Evolutionary conservation across 2,888 invertebrate species (phyloP).

Genomic region (Pyrrhosoma nymphula): DNA sequence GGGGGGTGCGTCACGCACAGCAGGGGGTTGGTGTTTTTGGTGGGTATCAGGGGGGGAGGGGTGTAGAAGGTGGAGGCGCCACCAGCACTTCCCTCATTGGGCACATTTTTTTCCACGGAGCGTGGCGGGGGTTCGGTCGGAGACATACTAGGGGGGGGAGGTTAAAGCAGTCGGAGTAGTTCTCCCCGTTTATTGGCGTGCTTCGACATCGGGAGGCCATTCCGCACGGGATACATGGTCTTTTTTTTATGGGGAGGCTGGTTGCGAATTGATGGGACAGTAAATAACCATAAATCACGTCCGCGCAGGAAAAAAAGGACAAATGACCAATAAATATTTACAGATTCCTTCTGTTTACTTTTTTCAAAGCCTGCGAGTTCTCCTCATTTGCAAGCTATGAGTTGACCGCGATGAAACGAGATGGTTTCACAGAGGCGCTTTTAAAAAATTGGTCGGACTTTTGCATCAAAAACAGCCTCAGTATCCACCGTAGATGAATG

Average conservation of each 20-base stretch:
- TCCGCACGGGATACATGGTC: background rate
- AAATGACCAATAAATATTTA: constrained; percentile 23
- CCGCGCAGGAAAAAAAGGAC: background rate
- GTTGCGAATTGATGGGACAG: constrained; percentile 27
- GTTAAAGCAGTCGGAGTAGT: background rate
- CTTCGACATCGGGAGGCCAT: constrained; percentile 12
- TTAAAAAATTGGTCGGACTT: background rate
- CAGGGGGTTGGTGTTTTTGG: background rate
- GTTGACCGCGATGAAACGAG: background rate
- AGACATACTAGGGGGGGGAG: background rate
- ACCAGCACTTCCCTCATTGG: background rate
- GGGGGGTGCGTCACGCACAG: no score
- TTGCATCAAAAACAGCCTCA: background rate
- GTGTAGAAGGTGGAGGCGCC: background rate
- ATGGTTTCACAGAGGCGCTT: background rate
- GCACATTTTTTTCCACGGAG: background rate
- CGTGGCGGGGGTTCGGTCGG: background rate
- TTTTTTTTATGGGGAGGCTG: background rate
- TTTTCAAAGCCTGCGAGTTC: background rate
- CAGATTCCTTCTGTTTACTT: background rate
- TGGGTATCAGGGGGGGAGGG: background rate
- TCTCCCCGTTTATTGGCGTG: constrained; percentile 1
- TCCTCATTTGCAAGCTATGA: background rate
- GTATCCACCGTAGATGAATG: background rate
- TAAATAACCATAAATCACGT: constrained; percentile 15